Evolutionary conservation across 2,113 vertebrate genomes (phyloP), one percentile per base, ranked within the genome.

Genomic region (Ploceus nigricollis): DNA sequence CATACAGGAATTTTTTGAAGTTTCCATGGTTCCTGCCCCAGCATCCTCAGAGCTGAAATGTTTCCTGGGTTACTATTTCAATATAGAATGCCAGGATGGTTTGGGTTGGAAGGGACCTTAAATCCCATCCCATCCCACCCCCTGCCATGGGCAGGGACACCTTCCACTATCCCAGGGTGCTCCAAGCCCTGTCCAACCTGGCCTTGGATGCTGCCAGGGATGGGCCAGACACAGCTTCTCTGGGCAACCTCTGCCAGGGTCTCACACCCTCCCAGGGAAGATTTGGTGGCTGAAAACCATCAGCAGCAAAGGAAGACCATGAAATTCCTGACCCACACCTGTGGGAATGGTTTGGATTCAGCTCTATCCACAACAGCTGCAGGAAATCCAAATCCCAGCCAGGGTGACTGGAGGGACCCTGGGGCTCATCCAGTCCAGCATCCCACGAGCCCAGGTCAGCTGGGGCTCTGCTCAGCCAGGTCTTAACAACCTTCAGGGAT

Each of bases 121-220:
- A 75, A 82, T 11, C 23, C 11, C 13, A 25, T 24, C 45, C 23
- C 6, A 4, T 56, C 2, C 20, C 53, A 28, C 3, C 9, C 23
- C 15, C 33, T 57, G 25, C 7, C 58, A 42, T 11, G 18, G 83
- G 2, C 25, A 42, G 42, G 22, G 58, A 72, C 37, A 58, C 1
- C 7, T 82, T 3, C 45, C 37, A 14, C 15, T 7, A 0, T 8
- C 33, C 77, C 87, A 45, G 77, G 23, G 0, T 39, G 39, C 15
- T 51, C 57, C 73, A 70, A 87, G 0, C 15, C 15, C 47, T 0
- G 0, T 47, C 47, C 33, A n/a, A 0, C 37, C 44, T 21, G 44
- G 28, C 33, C 19, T 39, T 33, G 86, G 44, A 14, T 5, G 3
- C 5, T 66, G 0, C 15, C 77, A 73, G 60, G 27, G 12, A 28